Evolutionary conservation across 2,113 vertebrate species (phyloP).

Genomic region (Thermophis baileyi): DNA sequence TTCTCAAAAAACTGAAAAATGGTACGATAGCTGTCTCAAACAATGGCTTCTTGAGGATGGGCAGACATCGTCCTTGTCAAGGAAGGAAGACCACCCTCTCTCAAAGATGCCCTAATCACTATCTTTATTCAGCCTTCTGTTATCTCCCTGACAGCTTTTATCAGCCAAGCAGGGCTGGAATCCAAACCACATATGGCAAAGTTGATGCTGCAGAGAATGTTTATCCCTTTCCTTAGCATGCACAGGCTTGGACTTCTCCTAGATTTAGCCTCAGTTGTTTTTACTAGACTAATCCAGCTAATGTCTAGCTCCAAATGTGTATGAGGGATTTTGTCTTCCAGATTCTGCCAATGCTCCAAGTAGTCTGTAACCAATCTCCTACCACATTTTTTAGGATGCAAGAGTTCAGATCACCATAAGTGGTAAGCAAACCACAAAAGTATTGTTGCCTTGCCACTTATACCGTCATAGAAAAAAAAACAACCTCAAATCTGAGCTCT

Average conservation of each 20-base stretch:
- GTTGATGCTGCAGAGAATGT: not conserved
- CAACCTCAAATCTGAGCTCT: not conserved
- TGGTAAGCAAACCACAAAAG: not conserved
- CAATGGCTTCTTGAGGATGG: not conserved
- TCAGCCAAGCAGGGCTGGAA: not conserved
- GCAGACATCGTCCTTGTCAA: not conserved
- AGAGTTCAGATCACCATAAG: not conserved
- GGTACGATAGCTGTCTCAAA: not conserved
- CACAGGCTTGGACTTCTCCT: not conserved
- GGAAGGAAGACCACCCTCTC: not conserved
- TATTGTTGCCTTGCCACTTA: not conserved
- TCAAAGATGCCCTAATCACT: not conserved
- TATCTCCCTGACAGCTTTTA: not conserved
- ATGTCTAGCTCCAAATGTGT: not conserved
- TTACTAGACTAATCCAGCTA: not conserved
- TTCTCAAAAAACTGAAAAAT: not conserved
- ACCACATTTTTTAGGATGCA: not conserved
- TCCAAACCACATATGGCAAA: not conserved
- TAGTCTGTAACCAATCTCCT: not conserved
- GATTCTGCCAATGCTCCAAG: not conserved
- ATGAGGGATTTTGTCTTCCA: not conserved
- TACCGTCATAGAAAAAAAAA: not conserved
- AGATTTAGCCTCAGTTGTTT: not conserved
- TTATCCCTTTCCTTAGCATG: not conserved
- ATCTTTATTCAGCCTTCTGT: not conserved